Conservation (phyloP, 2,113 vertebrate genomes). For the Poicephalus meyeri region DNA sequence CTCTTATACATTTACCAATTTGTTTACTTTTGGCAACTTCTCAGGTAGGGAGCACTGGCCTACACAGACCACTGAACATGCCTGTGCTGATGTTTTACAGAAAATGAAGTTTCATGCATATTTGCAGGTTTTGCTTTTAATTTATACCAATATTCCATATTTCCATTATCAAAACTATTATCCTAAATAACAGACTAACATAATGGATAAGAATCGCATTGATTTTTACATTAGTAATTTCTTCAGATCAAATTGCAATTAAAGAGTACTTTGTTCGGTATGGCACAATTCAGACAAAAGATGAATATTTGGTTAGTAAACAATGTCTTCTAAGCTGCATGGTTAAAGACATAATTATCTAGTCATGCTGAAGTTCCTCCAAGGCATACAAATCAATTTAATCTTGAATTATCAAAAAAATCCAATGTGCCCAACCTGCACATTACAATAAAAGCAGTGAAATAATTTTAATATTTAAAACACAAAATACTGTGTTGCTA, state of each 20-base stretch:
- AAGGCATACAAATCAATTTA: background rate
- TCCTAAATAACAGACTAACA: background rate
- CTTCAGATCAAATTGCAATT: background rate
- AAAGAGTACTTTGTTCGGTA: background rate
- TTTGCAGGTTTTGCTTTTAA: background rate
- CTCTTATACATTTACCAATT: background rate
- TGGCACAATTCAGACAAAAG: background rate
- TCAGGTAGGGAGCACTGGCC: background rate
- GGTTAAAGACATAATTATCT: background rate
- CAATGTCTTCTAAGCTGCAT: background rate
- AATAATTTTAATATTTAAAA: background rate
- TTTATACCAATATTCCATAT: background rate
- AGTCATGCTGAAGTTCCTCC: background rate
- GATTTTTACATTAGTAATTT: background rate
- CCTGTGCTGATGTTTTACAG: background rate
- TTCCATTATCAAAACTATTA: background rate
- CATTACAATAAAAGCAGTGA: background rate
- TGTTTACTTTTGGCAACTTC: background rate
- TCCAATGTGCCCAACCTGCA: background rate
- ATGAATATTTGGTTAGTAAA: background rate
- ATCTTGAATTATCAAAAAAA: background rate
- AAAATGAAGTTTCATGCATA: rapidly evolving
- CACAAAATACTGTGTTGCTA: background rate
- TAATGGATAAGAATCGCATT: background rate
- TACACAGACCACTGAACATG: background rate